Conservation (phyloP, 2,888 invertebrate genomes). For the Apocheima hispidaria region DNA sequence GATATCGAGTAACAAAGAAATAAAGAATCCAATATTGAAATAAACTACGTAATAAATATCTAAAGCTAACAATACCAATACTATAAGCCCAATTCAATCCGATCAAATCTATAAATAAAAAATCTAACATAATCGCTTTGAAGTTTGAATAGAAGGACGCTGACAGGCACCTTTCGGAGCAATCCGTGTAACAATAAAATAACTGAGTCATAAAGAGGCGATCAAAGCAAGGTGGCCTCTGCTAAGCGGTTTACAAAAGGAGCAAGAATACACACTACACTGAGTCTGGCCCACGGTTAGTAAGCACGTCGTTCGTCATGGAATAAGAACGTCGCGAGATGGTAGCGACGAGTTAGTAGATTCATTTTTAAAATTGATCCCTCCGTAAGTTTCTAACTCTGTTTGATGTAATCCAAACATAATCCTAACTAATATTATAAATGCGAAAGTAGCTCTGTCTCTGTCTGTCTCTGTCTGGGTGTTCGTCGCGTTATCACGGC, state of each 20-base stretch:
- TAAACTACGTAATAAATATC: constrained; percentile 12
- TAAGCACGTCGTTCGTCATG: constrained; percentile 67
- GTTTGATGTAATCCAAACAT: too few relatives aligned
- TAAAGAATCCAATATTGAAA: constrained; percentile 6
- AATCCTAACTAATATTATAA: too few relatives aligned
- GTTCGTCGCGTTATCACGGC: too few relatives aligned
- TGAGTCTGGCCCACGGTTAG: constrained; percentile 28
- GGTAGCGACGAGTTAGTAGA: constrained; percentile 16
- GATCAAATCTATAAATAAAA: constrained; percentile 34
- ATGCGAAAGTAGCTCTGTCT: too few relatives aligned
- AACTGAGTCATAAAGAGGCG: constrained; percentile 66
- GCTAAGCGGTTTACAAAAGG: constrained; percentile 61
- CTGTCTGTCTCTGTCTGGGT: too few relatives aligned
- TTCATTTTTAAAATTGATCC: constrained; percentile 30
- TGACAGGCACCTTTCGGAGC: constrained; percentile 57
- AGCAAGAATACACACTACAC: constrained; percentile 53
- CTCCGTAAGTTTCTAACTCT: not conserved
- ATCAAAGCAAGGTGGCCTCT: constrained; percentile 63
- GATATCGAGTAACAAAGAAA: constrained; percentile 7
- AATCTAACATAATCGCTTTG: constrained; percentile 44
- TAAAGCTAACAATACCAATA: constrained; percentile 7
- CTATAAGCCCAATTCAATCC: constrained; percentile 26
- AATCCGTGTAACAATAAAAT: constrained; percentile 64
- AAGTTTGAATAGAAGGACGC: constrained; percentile 55
- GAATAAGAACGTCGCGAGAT: constrained; percentile 15